These are phyloP conservation scores for Acrobasis suavella DNA, from an alignment of 2,888 invertebrate genomes.

Conservation along the genomic window DNA sequence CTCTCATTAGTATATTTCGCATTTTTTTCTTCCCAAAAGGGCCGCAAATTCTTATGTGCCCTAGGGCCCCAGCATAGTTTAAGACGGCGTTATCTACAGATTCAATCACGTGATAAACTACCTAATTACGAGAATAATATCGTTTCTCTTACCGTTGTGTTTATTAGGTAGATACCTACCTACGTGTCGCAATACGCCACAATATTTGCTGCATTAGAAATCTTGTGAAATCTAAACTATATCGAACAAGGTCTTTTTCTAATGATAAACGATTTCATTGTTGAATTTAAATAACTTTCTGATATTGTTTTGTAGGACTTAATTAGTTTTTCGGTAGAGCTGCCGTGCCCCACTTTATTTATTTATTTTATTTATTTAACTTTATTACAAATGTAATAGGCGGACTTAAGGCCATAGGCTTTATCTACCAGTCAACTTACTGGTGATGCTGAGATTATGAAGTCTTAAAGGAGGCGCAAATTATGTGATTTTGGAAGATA, in stretches of 20 bases:
- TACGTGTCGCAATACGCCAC: background rate
- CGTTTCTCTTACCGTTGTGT: constrained; percentile 6
- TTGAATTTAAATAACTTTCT: constrained; percentile 13
- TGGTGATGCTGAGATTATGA: too few relatives aligned
- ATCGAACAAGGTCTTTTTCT: constrained; percentile 13
- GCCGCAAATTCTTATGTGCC: too few relatives aligned
- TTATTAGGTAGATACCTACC: background rate
- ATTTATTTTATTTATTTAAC: too few relatives aligned
- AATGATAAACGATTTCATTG: constrained; percentile 5
- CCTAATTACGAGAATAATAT: background rate
- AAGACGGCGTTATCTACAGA: background rate
- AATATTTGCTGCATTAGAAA: background rate
- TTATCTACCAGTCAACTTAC: too few relatives aligned
- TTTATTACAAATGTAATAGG: too few relatives aligned
- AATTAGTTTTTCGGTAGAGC: background rate
- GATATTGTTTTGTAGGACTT: background rate
- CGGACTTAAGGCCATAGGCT: too few relatives aligned
- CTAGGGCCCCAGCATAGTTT: too few relatives aligned
- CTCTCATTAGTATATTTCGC: too few relatives aligned
- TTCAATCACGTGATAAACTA: background rate
- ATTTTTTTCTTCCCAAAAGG: too few relatives aligned
- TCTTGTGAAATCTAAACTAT: constrained; percentile 4
- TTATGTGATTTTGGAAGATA: too few relatives aligned
- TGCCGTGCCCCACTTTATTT: too few relatives aligned
- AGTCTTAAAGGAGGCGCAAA: too few relatives aligned